phyloP scores from a whole-genome alignment of 2,888 invertebrate species.

The Cynaeus angustus region DNA sequence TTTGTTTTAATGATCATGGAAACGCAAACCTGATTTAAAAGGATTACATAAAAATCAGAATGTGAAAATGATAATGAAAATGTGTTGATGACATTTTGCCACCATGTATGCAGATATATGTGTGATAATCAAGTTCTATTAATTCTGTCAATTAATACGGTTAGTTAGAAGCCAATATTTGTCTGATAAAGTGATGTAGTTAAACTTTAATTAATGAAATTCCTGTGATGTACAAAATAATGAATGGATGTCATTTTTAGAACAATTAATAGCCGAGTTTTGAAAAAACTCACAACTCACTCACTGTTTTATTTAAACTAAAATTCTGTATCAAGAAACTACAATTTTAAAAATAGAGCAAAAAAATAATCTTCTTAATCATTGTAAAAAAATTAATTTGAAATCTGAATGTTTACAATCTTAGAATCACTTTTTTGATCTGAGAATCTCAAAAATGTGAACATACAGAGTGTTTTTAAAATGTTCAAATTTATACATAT shows the following conservation, averaged over 20 bases:
- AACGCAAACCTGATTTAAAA: neutral
- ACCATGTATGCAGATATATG: neutral
- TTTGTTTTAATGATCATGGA: neutral
- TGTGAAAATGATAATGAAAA: neutral
- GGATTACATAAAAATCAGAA: neutral
- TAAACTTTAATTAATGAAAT: conserved; percentile 29
- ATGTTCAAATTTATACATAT: too few relatives aligned
- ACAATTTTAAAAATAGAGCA: too few relatives aligned
- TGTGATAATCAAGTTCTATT: neutral
- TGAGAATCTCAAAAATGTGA: too few relatives aligned
- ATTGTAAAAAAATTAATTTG: too few relatives aligned
- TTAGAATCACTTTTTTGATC: too few relatives aligned
- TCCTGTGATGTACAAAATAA: neutral
- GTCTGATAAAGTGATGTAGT: conserved; percentile 24
- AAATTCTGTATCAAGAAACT: too few relatives aligned
- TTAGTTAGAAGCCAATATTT: conserved; percentile 18
- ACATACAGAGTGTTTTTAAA: too few relatives aligned
- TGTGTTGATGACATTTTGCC: neutral
- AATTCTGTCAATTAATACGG: conserved; percentile 17
- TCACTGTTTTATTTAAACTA: too few relatives aligned
- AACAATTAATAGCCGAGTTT: neutral
- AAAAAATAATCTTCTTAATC: too few relatives aligned
- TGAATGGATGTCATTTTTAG: conserved; percentile 23
- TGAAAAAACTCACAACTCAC: too few relatives aligned
- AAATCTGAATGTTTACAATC: too few relatives aligned